Percentiles rank a stretch among this genome's conserved stretches.
Evolutionary conservation across 2,888 invertebrate genomes (phyloP).

Genomic region (Xanthorhoe designata): DNA sequence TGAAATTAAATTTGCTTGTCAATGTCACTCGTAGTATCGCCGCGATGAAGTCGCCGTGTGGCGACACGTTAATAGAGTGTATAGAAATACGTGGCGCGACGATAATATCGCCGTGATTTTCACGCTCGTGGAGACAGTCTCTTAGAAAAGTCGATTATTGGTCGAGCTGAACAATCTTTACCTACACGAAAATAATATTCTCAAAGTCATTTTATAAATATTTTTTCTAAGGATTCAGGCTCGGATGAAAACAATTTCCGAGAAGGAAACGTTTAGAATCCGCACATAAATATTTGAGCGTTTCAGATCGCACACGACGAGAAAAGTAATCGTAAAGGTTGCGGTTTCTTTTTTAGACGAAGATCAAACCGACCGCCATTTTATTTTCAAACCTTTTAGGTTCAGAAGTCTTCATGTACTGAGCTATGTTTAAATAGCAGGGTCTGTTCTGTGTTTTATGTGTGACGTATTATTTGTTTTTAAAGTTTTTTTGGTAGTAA

Average conservation of each 20-base stretch:
- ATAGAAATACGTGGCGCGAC: no score
- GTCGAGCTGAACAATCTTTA: not conserved
- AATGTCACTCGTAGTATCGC: no score
- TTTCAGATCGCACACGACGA: slow-evolving; percentile 3
- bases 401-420: no score
- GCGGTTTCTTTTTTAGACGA: not conserved
- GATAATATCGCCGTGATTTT: no score
- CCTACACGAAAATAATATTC: not conserved
- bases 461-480: no score
- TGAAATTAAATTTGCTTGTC: no score
- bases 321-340: not conserved
- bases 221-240: slow-evolving; percentile 18
- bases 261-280: slow-evolving; percentile 9
- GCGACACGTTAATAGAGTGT: no score
- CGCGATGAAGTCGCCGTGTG: no score
- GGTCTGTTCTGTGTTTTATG: no score
- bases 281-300: slow-evolving; percentile 13
- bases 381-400: not conserved
- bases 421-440: no score
- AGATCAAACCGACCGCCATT: not conserved
- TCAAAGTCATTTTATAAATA: slow-evolving; percentile 1
- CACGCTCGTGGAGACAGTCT: no score
- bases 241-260: slow-evolving; percentile 21
- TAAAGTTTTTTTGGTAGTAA: no score
- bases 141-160: not conserved